Conservation (phyloP, 1,140 invertebrate species). For the Panagrolaimus sp. region DNA sequence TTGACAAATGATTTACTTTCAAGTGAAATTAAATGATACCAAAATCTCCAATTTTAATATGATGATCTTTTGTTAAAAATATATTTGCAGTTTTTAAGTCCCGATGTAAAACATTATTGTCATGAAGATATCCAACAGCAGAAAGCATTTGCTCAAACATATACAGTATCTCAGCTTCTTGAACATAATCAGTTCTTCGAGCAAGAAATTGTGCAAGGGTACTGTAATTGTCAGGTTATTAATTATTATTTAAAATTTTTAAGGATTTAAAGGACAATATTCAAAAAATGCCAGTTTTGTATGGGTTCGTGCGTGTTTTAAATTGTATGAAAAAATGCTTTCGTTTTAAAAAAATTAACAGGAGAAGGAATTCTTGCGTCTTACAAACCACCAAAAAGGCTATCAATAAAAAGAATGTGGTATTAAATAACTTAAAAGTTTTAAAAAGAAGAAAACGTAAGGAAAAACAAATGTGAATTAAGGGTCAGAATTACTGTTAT, state of each 20-base stretch:
- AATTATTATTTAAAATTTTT: slow-evolving; percentile 69
- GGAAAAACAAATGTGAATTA: slow-evolving; percentile 67
- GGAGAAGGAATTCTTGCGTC: no score
- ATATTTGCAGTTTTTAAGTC: slow-evolving; percentile 75
- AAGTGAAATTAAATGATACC: slow-evolving; percentile 69
- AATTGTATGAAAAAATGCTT: slow-evolving; percentile 75
- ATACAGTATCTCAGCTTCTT: slow-evolving; percentile 67
- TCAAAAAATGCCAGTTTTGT: not conserved
- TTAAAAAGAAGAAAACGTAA: slow-evolving; percentile 71
- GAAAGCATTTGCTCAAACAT: slow-evolving; percentile 71
- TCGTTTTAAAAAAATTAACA: no score
- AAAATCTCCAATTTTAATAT: slow-evolving; percentile 69
- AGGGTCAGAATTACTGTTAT: slow-evolving; percentile 70
- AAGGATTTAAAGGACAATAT: slow-evolving; percentile 59
- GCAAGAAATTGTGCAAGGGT: slow-evolving; percentile 69
- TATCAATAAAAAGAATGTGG: no score
- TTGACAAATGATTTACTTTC: not conserved
- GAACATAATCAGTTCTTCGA: slow-evolving; percentile 62
- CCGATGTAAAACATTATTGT: slow-evolving; percentile 71
- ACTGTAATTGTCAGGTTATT: slow-evolving; percentile 74
- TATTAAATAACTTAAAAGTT: no score
- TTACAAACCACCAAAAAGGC: no score
- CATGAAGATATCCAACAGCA: slow-evolving; percentile 71
- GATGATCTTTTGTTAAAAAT: slow-evolving; percentile 69
- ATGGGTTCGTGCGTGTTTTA: slow-evolving; percentile 64